Percentiles rank a stretch among this genome's conserved stretches.
phyloP scores from a whole-genome alignment of 2,113 vertebrate genomes.

The Pseudonaja textilis region DNA sequence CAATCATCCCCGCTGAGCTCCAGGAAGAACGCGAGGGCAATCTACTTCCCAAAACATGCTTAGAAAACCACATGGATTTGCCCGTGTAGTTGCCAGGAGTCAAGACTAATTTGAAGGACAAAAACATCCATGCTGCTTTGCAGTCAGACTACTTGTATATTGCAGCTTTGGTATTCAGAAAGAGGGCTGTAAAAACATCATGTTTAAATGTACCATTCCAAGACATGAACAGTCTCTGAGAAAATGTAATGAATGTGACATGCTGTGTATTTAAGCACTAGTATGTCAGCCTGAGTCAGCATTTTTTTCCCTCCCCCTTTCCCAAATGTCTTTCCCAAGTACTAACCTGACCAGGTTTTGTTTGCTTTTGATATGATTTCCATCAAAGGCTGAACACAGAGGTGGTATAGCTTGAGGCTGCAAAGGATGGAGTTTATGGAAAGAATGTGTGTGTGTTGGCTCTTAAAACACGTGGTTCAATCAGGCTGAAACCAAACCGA shows the following conservation, averaged over 20 bases:
- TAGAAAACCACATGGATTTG: not conserved
- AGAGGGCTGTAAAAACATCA: not conserved
- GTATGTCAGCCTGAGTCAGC: not conserved
- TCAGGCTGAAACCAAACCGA: not conserved
- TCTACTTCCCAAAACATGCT: not conserved
- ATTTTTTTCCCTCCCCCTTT: not conserved
- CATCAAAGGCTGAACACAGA: not conserved
- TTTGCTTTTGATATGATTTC: not conserved
- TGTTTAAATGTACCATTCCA: not conserved
- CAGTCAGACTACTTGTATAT: not conserved
- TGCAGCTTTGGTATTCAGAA: not conserved
- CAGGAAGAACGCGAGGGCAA: not conserved
- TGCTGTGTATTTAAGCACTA: not conserved
- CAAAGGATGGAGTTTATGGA: not conserved
- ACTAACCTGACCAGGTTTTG: not conserved
- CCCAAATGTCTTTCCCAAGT: not conserved
- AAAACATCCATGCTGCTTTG: not conserved
- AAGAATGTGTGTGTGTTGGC: not conserved
- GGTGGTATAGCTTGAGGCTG: slow-evolving; percentile 1
- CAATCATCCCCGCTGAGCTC: not conserved
- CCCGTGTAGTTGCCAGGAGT: not conserved
- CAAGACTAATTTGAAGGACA: not conserved
- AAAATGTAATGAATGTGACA: not conserved
- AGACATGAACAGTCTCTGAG: not conserved
- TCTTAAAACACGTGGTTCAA: not conserved